Conservation (phyloP, 2,888 invertebrate genomes). For the Zygaena filipendulae region DNA sequence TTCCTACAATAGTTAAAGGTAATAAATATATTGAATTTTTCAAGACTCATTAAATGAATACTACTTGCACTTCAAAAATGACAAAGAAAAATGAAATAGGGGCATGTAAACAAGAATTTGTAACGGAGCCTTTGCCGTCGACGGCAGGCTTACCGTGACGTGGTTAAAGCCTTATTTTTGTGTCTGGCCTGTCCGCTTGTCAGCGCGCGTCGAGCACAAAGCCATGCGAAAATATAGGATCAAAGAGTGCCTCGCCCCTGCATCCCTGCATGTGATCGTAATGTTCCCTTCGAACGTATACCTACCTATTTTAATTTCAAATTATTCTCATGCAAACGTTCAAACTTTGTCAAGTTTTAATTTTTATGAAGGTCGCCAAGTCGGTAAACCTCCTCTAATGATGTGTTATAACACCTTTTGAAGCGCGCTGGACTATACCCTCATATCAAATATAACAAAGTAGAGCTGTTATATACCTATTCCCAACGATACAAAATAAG, state of each 20-base stretch:
- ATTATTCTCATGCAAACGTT: too few species aligned
- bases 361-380: too few species aligned
- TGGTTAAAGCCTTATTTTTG: constrained; percentile 67
- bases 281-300: constrained; percentile 20
- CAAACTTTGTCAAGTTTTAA: too few species aligned
- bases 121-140: constrained; percentile 64
- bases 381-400: too few species aligned
- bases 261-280: constrained; percentile 31
- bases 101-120: constrained; percentile 61
- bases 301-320: too few species aligned
- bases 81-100: constrained; percentile 28
- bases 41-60: too few species aligned
- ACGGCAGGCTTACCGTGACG: constrained; percentile 65
- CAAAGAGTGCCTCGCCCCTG: constrained; percentile 48
- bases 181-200: constrained; percentile 63
- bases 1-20: too few species aligned
- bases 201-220: constrained; percentile 60
- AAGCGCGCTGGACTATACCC: too few species aligned
- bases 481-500: constrained; percentile 52
- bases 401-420: too few species aligned
- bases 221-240: constrained; percentile 65
- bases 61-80: too few species aligned
- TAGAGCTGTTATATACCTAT: constrained; percentile 39
- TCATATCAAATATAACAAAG: constrained; percentile 28
- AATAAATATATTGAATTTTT: too few species aligned